Conservation (phyloP, 2,113 vertebrate species). For the Polypterus senegalus region DNA sequence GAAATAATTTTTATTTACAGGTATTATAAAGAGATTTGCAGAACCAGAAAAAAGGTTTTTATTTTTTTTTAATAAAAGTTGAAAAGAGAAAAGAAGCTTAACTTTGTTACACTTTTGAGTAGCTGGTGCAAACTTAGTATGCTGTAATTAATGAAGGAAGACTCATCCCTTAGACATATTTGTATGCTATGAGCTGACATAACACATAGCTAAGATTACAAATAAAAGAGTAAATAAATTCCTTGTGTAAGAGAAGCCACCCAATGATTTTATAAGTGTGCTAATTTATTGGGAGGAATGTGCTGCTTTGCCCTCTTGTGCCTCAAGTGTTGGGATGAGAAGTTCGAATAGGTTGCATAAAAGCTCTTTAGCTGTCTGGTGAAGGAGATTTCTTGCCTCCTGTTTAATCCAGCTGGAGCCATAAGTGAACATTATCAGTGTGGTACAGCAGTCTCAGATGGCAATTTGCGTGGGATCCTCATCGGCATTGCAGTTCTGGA, state of each 20-base stretch:
- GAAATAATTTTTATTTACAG: too few species aligned
- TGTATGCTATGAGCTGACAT: too few species aligned
- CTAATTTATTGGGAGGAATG: constrained; percentile 45
- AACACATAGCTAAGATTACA: too few species aligned
- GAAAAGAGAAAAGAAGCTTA: too few species aligned
- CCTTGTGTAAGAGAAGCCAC: constrained; percentile 17
- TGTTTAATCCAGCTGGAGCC: constrained; percentile 46
- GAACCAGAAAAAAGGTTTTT: too few species aligned
- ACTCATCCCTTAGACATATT: too few species aligned
- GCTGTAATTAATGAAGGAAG: too few species aligned
- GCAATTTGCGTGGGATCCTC: constrained; percentile 6
- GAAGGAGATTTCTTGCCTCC: constrained; percentile 45
- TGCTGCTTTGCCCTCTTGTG: constrained; percentile 32
- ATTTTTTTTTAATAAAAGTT: too few species aligned
- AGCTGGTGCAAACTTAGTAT: too few species aligned
- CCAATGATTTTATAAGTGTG: constrained; percentile 29
- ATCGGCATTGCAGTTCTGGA: constrained; percentile 13
- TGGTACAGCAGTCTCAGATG: constrained; percentile 27
- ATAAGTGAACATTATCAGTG: constrained; percentile 42
- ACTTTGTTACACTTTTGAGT: too few species aligned
- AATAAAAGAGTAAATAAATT: constrained; percentile 21
- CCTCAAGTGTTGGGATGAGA: constrained; percentile 36
- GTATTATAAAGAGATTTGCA: too few species aligned
- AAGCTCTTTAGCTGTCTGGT: constrained; percentile 53
- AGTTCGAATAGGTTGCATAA: constrained; percentile 40